These are phyloP conservation scores for Ormyrus labotus DNA, from an alignment of 2,888 invertebrate species.

Conservation along the genomic window DNA sequence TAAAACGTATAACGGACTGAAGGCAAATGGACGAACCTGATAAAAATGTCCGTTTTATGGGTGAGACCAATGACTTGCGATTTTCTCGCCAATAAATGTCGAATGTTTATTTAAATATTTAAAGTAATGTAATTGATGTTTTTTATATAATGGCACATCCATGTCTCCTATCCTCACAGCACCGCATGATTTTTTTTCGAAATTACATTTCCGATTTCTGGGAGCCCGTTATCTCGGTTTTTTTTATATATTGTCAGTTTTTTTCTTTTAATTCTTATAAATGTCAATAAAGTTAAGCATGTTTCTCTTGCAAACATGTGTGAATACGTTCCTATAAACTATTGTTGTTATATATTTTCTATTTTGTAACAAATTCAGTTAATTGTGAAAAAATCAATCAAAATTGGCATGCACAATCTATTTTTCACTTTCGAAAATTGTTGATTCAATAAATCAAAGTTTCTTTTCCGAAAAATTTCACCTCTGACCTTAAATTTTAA, in stretches of 20 bases:
- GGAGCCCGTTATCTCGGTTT: not conserved
- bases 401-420: slow-evolving; percentile 29
- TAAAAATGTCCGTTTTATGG: slow-evolving; percentile 18
- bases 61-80: slow-evolving; percentile 60
- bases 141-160: slow-evolving; percentile 71
- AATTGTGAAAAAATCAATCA: not conserved
- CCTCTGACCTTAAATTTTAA: not conserved
- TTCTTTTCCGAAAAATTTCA: not conserved
- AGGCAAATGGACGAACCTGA: too few relatives aligned
- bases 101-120: slow-evolving; percentile 58
- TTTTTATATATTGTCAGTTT: not conserved
- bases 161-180: slow-evolving; percentile 73
- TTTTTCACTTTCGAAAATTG: not conserved
- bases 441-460: slow-evolving; percentile 3
- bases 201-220: slow-evolving; percentile 18
- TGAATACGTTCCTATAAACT: not conserved
- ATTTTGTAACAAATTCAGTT: slow-evolving; percentile 1
- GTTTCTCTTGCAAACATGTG: slow-evolving; percentile 21
- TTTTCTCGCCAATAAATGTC: slow-evolving; percentile 55
- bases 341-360: slow-evolving; percentile 4
- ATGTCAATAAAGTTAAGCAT: slow-evolving; percentile 2
- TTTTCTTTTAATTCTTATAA: not conserved
- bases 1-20: too few relatives aligned
- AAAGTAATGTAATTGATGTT: slow-evolving; percentile 54
- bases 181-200: slow-evolving; percentile 67